Conservation (phyloP, 1,140 invertebrate genomes). For the Trachymyrmex septentrionalis region DNA sequence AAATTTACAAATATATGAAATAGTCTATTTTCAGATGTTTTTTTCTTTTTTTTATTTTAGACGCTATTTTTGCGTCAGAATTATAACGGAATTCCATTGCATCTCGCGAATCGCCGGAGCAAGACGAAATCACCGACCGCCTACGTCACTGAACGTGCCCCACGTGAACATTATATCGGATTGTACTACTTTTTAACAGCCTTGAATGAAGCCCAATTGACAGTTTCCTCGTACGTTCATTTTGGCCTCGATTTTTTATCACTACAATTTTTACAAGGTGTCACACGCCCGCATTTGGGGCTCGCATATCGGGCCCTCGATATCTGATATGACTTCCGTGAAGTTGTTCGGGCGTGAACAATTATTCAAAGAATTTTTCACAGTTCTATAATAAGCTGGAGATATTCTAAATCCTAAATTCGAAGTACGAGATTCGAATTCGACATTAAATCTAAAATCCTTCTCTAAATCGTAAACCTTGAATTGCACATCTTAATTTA, state of each 20-base stretch:
- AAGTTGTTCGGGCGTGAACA: background rate
- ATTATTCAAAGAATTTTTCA: background rate
- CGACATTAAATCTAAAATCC: background rate
- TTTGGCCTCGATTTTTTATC: conserved; percentile 69
- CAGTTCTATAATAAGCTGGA: background rate
- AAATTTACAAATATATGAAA: background rate
- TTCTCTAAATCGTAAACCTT: background rate
- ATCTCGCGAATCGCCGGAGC: conserved; percentile 51
- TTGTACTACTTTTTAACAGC: conserved; percentile 71
- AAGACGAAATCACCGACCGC: conserved; percentile 47
- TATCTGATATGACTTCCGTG: conserved; percentile 5
- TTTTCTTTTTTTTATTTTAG: conserved; percentile 2
- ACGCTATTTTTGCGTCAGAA: conserved; percentile 28
- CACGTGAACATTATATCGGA: conserved; percentile 48
- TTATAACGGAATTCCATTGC: conserved; percentile 59
- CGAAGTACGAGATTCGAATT: background rate
- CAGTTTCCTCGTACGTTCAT: conserved; percentile 69
- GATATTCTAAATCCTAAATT: background rate
- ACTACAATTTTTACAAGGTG: conserved; percentile 30
- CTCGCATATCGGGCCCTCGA: background rate
- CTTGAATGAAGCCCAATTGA: conserved; percentile 70
- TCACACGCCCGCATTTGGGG: background rate
- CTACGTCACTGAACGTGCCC: conserved; percentile 50
- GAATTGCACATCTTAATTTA: background rate
- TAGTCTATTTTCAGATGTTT: background rate